A percentile compares a stretch with the other conserved stretches of the same genome.
Evolutionary conservation across 2,888 invertebrate genomes (phyloP).

Genomic region (Cantharis lateralis): DNA sequence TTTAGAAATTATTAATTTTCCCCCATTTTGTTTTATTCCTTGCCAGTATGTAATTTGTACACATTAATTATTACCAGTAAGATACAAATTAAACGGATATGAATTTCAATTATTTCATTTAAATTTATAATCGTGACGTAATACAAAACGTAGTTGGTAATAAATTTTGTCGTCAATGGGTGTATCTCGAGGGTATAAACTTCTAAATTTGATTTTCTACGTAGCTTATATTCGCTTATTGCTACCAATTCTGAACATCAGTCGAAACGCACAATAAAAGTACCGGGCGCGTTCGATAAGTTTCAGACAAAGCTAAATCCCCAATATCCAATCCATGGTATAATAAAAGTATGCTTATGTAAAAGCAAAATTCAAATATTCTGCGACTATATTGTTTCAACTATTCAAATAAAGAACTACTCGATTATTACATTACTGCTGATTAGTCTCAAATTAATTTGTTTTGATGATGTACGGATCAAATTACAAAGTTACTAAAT

Average conservation of each 20-base stretch:
- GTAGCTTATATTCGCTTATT: background rate
- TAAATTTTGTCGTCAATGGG: slow-evolving; percentile 6
- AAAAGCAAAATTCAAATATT: too few relatives aligned
- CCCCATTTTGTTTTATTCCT: background rate
- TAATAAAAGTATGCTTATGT: too few relatives aligned
- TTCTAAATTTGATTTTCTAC: slow-evolving; percentile 13
- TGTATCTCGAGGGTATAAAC: slow-evolving; percentile 17
- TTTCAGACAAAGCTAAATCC: too few relatives aligned
- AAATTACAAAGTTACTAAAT: background rate
- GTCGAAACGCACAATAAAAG: background rate
- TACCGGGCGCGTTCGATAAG: background rate
- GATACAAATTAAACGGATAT: slow-evolving; percentile 1
- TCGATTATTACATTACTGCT: background rate
- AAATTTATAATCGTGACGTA: slow-evolving; percentile 13
- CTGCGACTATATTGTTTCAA: too few relatives aligned
- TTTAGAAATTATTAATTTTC: background rate
- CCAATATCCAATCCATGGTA: too few relatives aligned
- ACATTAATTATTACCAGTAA: background rate
- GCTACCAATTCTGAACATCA: background rate
- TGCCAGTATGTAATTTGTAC: background rate
- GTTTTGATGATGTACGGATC: background rate
- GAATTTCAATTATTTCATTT: slow-evolving; percentile 13
- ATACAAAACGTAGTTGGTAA: slow-evolving; percentile 8
- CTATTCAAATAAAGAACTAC: background rate
- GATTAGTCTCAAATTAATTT: background rate